Percentiles rank a stretch among this genome's conserved stretches.
Evolutionary conservation across 2,113 vertebrate genomes (phyloP).

Genomic region (Dascyllus trimaculatus): DNA sequence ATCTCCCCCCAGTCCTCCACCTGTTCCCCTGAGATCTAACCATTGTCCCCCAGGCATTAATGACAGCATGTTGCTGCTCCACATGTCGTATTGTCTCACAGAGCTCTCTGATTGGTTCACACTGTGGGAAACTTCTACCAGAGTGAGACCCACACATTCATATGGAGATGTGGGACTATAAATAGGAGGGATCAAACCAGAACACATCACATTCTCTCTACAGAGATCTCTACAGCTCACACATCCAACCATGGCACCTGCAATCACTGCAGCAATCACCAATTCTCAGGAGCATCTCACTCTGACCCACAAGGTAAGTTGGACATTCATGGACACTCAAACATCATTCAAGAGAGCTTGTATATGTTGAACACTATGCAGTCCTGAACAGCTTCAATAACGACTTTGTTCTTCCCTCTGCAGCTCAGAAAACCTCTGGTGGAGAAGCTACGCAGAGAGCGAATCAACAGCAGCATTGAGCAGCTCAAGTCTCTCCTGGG

Average conservation of each 20-base stretch:
- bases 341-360: not conserved
- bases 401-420: constrained; percentile 31
- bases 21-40: constrained; percentile 54
- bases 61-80: constrained; percentile 16
- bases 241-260: constrained; percentile 73
- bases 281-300: constrained; percentile 68
- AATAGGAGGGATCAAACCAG: constrained; percentile 76
- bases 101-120: constrained; percentile 73
- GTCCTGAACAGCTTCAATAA: constrained; percentile 44
- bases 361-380: not conserved
- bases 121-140: constrained; percentile 80
- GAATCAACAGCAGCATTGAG: constrained; percentile 82
- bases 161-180: constrained; percentile 83
- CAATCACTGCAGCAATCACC: constrained; percentile 65
- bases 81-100: constrained; percentile 40
- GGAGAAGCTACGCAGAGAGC: constrained; percentile 77
- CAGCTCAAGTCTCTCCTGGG: constrained; percentile 78
- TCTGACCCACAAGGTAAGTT: constrained; percentile 78
- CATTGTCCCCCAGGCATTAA: constrained; percentile 53
- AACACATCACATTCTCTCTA: constrained; percentile 70
- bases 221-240: constrained; percentile 72
- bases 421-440: constrained; percentile 77
- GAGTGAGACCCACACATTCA: constrained; percentile 79
- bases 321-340: not conserved
- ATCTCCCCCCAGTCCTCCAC: constrained; percentile 36